Conservation (phyloP, 1,140 invertebrate genomes). For the Berghia stephanieae region DNA sequence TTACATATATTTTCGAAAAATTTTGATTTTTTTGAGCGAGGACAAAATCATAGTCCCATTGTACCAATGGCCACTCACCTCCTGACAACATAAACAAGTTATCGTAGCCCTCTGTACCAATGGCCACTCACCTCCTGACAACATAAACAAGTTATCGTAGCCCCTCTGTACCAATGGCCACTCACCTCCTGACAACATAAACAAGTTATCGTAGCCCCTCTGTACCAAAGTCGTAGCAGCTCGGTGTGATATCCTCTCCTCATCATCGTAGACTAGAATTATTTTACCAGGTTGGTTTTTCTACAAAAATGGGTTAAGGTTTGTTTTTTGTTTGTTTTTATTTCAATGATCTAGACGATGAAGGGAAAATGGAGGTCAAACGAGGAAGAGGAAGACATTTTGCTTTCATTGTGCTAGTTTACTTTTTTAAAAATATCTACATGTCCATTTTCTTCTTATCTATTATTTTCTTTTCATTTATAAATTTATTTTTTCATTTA, state of each 20-base stretch:
- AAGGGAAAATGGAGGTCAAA: too few species aligned
- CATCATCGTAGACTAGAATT: conserved; percentile 69
- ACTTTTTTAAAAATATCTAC: neutral
- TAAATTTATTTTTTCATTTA: too few species aligned
- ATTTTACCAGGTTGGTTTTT: conserved; percentile 68
- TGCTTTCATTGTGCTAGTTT: neutral
- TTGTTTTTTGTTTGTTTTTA: too few species aligned
- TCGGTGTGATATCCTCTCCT: conserved; percentile 65
- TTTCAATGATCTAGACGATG: too few species aligned
- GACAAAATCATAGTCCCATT: conserved; percentile 69
- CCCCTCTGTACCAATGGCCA: conserved; percentile 45
- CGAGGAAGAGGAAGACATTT: neutral
- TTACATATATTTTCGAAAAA: too few species aligned
- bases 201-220: conserved; percentile 71
- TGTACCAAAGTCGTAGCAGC: conserved; percentile 68
- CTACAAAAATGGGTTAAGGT: conserved; percentile 42
- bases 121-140: conserved; percentile 68
- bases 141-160: conserved; percentile 70
- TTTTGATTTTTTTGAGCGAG: too few species aligned
- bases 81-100: conserved; percentile 65
- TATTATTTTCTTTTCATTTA: neutral
- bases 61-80: neutral
- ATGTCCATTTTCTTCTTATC: neutral
- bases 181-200: conserved; percentile 70
- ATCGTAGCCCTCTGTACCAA: conserved; percentile 70